Percentiles rank a stretch among this genome's conserved stretches.
phyloP scores from a whole-genome alignment of 1,140 invertebrate genomes.

The Helicoverpa armigera region DNA sequence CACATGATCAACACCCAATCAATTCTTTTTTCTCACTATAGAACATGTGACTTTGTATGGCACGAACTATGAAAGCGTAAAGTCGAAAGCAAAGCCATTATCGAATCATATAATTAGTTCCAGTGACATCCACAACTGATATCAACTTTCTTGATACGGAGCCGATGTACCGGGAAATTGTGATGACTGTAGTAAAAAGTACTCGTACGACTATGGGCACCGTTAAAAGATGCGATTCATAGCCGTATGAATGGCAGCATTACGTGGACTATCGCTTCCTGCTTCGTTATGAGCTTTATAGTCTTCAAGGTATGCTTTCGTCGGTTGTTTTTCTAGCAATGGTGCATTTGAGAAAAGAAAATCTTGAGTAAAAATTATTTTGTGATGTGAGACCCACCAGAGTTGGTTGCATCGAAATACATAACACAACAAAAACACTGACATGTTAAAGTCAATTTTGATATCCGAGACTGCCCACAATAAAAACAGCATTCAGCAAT shows the following conservation, averaged over 20 bases:
- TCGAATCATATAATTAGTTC: slow-evolving; percentile 57
- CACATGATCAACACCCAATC: slow-evolving; percentile 15
- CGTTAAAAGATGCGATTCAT: slow-evolving; percentile 17
- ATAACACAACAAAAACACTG: too few relatives aligned
- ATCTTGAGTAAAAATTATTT: too few relatives aligned
- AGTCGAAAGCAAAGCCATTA: slow-evolving; percentile 57
- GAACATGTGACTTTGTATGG: slow-evolving; percentile 1
- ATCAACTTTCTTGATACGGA: slow-evolving; percentile 13
- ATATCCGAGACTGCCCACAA: too few relatives aligned
- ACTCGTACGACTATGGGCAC: background rate
- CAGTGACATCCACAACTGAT: slow-evolving; percentile 54
- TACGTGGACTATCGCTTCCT: slow-evolving; percentile 10
- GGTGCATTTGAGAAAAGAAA: too few relatives aligned
- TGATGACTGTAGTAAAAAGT: slow-evolving; percentile 14
- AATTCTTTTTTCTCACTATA: background rate
- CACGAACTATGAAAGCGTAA: slow-evolving; percentile 35
- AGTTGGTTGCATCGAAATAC: too few relatives aligned
- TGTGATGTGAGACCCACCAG: too few relatives aligned
- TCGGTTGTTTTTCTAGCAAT: background rate
- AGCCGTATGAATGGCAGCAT: slow-evolving; percentile 10
- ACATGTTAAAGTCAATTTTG: too few relatives aligned
- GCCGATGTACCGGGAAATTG: slow-evolving; percentile 23
- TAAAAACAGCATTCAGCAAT: too few relatives aligned
- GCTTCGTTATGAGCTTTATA: background rate
- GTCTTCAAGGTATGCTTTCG: background rate